These are phyloP conservation scores for Anguilla marmorata DNA, from an alignment of 2,797 vertebrate genomes.

Conservation along the genomic window DNA sequence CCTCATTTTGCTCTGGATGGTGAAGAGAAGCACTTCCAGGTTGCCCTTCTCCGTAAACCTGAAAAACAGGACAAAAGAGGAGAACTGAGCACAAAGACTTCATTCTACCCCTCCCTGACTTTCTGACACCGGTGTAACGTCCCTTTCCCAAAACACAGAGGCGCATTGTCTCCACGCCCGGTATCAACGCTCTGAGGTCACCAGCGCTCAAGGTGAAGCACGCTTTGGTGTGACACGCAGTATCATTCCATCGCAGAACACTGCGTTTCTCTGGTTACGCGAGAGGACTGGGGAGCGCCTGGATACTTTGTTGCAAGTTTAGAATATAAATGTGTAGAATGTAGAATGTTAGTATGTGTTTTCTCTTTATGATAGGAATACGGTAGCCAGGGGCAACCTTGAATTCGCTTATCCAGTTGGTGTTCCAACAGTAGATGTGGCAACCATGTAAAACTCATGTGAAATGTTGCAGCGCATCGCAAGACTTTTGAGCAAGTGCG, in stretches of 20 bases:
- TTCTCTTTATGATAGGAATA: not conserved
- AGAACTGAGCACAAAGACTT: not conserved
- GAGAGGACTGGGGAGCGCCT: not conserved
- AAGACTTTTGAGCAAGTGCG: not conserved
- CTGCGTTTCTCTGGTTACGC: not conserved
- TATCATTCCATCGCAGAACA: not conserved
- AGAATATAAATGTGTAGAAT: too few relatives aligned
- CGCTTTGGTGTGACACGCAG: not conserved
- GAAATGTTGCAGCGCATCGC: not conserved
- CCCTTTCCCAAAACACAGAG: not conserved
- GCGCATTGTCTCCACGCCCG: not conserved
- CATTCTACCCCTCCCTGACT: not conserved
- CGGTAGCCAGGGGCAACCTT: not conserved
- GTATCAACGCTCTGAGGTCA: not conserved
- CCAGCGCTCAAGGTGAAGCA: not conserved
- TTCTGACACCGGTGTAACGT: not conserved
- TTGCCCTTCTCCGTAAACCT: conserved; percentile 88
- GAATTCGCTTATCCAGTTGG: not conserved
- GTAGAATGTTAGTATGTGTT: not conserved
- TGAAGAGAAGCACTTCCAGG: conserved; percentile 83
- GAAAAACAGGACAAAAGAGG: conserved; percentile 33
- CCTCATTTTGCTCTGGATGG: conserved; percentile 87
- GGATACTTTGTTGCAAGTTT: not conserved
- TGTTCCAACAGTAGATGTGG: not conserved
- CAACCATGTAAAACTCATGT: not conserved